Evolutionary conservation across 2,113 vertebrate genomes (phyloP), one percentile per base, ranked within the genome.

Genomic region (Alexandromys fortis): DNA sequence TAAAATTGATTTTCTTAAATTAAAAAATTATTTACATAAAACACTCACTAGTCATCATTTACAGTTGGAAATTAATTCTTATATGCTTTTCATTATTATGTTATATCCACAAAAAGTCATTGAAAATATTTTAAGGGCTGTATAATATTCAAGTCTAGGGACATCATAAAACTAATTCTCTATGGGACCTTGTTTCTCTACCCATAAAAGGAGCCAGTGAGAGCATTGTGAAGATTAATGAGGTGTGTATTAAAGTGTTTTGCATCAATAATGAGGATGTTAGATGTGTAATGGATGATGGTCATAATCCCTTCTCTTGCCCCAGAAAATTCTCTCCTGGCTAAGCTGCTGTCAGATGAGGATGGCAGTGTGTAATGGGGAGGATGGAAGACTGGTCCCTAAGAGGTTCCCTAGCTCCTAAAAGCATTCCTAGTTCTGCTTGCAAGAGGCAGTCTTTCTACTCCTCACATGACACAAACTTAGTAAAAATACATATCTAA

Each of bases 401-500:
- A 42, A 17, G 13, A 35, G 81, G 7, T 17, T 63, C 30, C 14
- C 38, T 2, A 65, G 58, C n/a, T 92, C 47, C 38, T 58, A 85
- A 47, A 47, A 95, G 90, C 35, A 88, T 67, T 73, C 26, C 26
- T 38, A 19, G 11, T 22, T 67, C 58, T 91, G 16, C 11, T 38
- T 73, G 14, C 5, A n/a, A 89, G 73, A 90, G 78, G 81, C 35
- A 63, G 83, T n/a, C 2, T 24, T 42, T 86, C 14, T 11, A 58
- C 38, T 90, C 86, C 16, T 88, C 58, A 58, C 10, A 21, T 19
- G 58, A 87, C 45, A 94, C 72, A 91, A 55, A 82, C 61, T 86
- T 58, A 73, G 30, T 78, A 85, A 86, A 93, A 81, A 58, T 61
- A 91, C 42, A 77, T 89, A 96, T 55, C 55, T 92, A 73, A 91